Percentiles rank a stretch among this genome's conserved stretches.
Conservation (phyloP, 2,797 vertebrate genomes). For the Tiaroga cobitis region DNA sequence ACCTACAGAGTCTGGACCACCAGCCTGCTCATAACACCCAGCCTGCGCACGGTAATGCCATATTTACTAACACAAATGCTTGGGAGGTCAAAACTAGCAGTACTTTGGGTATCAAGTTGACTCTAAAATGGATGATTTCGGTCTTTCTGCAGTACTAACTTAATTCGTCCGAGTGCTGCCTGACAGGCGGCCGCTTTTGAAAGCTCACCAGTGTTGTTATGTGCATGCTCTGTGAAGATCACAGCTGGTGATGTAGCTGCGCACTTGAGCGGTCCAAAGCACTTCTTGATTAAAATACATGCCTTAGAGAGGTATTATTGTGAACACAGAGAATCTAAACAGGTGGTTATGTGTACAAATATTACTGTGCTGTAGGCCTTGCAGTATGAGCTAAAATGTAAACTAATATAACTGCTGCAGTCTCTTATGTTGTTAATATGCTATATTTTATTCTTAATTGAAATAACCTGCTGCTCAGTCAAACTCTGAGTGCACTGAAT, state of each 20-base stretch:
- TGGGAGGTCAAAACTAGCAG: background rate
- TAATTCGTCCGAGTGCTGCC: background rate
- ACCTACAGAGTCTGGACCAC: constrained; percentile 88
- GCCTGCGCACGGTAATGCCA: constrained; percentile 73
- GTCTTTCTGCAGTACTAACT: background rate
- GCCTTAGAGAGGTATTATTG: constrained; percentile 7
- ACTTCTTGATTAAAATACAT: constrained; percentile 6
- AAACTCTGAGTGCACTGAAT: background rate
- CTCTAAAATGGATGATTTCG: background rate
- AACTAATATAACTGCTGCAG: background rate
- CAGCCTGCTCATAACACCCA: constrained; percentile 79
- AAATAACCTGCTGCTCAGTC: background rate
- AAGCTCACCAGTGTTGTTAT: background rate
- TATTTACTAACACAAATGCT: background rate
- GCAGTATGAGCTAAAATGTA: background rate
- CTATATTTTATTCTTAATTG: background rate
- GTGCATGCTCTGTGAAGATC: constrained; percentile 14
- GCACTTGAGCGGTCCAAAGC: background rate
- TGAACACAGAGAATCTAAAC: background rate
- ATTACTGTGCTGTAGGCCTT: constrained; percentile 1
- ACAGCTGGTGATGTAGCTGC: constrained; percentile 11
- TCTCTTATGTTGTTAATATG: background rate
- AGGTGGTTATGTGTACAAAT: background rate
- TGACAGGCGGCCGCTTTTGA: background rate
- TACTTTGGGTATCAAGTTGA: background rate